Conservation (phyloP, 2,113 vertebrate genomes). For the Stigmatopora argus region DNA sequence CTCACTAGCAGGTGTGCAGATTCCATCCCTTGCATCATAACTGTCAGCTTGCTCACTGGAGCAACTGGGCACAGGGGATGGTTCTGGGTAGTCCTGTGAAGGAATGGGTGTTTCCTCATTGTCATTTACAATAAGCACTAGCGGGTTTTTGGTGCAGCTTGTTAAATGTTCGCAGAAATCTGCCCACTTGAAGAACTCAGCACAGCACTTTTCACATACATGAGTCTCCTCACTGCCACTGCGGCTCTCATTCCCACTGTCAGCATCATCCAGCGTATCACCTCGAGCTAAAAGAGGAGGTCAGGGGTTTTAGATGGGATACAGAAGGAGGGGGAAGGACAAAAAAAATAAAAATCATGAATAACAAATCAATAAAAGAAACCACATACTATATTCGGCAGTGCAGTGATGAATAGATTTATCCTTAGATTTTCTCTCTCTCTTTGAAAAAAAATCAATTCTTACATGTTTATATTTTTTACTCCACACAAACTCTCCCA, state of each 20-base stretch:
- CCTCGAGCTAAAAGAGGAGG: slow-evolving; percentile 70
- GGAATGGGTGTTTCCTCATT: slow-evolving; percentile 81
- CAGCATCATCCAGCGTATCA: slow-evolving; percentile 85
- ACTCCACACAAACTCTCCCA: slow-evolving; percentile 89
- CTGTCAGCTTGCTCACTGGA: slow-evolving; percentile 84
- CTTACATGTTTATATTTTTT: slow-evolving; percentile 81
- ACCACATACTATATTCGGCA: slow-evolving; percentile 74
- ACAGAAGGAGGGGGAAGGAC: slow-evolving; percentile 15
- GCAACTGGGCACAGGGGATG: slow-evolving; percentile 82
- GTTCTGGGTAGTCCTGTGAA: slow-evolving; percentile 77
- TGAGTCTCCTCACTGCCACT: slow-evolving; percentile 93
- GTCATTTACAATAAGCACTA: slow-evolving; percentile 90
- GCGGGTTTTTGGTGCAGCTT: slow-evolving; percentile 88
- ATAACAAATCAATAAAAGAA: slow-evolving; percentile 77
- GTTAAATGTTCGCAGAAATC: slow-evolving; percentile 94
- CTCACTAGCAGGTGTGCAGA: slow-evolving; percentile 65
- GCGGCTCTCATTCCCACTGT: slow-evolving; percentile 88
- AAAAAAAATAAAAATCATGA: slow-evolving; percentile 64
- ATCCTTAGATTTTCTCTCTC: slow-evolving; percentile 70
- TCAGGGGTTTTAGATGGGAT: slow-evolving; percentile 16
- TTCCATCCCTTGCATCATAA: slow-evolving; percentile 81
- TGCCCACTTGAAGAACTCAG: slow-evolving; percentile 96
- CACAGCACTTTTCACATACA: slow-evolving; percentile 92
- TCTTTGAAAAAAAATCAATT: slow-evolving; percentile 86
- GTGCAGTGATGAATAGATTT: slow-evolving; percentile 72